Evolutionary conservation across 2,113 vertebrate genomes (phyloP).

Genomic region (Hyaena hyaena): DNA sequence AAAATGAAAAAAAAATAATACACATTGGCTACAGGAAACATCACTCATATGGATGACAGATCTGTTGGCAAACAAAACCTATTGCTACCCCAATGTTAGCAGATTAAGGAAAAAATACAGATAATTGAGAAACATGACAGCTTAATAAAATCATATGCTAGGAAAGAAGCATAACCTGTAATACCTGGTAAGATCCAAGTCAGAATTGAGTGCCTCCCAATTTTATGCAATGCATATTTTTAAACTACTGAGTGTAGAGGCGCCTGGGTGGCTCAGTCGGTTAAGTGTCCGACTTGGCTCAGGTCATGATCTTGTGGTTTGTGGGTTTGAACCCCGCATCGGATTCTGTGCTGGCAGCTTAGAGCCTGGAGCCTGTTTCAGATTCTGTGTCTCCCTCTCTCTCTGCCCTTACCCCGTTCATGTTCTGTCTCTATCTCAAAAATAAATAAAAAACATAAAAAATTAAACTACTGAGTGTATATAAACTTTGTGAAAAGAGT

Average conservation of each 20-base stretch:
- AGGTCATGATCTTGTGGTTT: too few relatives aligned
- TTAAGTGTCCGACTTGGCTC: too few relatives aligned
- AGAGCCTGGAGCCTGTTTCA: too few relatives aligned
- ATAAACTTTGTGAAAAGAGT: not conserved
- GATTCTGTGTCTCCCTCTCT: too few relatives aligned
- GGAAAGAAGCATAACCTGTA: not conserved
- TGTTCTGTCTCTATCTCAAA: too few relatives aligned
- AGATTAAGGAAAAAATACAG: not conserved
- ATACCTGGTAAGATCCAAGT: not conserved
- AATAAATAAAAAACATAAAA: too few relatives aligned
- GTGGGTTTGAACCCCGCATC: too few relatives aligned
- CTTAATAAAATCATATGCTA: not conserved
- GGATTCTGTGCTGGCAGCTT: too few relatives aligned
- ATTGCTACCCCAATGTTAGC: not conserved
- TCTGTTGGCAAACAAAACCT: not conserved
- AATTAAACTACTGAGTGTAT: not conserved
- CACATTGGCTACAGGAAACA: rapidly evolving
- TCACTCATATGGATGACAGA: not conserved
- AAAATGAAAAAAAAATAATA: not conserved
- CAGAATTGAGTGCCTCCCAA: not conserved
- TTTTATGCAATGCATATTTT: not conserved
- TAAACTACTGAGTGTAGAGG: not conserved
- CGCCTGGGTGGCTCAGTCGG: too few relatives aligned
- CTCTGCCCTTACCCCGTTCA: too few relatives aligned
- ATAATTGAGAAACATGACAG: not conserved